Evolutionary conservation across 2,888 invertebrate species (phyloP).

Genomic region (Oligia latruncula): DNA sequence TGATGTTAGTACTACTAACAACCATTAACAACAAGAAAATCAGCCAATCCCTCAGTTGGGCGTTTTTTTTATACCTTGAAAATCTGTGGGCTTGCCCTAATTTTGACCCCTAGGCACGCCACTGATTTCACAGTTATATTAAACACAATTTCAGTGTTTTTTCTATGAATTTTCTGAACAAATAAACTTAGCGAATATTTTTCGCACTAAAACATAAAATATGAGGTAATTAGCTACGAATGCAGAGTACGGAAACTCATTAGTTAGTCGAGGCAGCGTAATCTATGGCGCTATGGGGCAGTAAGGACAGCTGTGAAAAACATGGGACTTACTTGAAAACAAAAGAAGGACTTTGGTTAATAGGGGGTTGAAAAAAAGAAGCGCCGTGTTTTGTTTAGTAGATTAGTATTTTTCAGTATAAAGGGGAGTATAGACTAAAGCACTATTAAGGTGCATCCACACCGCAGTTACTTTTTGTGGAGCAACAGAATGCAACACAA

Average conservation of each 20-base stretch:
- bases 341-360: constrained; percentile 15
- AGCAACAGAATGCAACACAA: too few species aligned
- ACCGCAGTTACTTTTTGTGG: too few species aligned
- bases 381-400: background rate
- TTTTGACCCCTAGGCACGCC: too few species aligned
- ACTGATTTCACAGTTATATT: background rate
- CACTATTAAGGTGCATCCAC: too few species aligned
- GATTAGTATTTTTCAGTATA: background rate
- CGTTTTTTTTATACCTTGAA: too few species aligned
- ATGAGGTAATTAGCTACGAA: constrained; percentile 59
- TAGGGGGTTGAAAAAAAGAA: background rate
- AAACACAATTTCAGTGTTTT: background rate
- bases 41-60: too few species aligned
- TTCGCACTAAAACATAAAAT: constrained; percentile 49
- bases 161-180: background rate
- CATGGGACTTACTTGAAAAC: constrained; percentile 34
- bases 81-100: too few species aligned
- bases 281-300: constrained; percentile 62
- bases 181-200: constrained; percentile 44
- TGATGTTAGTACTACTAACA: too few species aligned
- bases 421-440: too few species aligned
- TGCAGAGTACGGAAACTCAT: constrained; percentile 66
- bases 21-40: too few species aligned
- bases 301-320: constrained; percentile 39
- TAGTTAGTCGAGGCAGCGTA: constrained; percentile 62